Base-by-base conservation (phyloP, 2,113 vertebrate species). In the Daphoenositta chrysoptera region DNA sequence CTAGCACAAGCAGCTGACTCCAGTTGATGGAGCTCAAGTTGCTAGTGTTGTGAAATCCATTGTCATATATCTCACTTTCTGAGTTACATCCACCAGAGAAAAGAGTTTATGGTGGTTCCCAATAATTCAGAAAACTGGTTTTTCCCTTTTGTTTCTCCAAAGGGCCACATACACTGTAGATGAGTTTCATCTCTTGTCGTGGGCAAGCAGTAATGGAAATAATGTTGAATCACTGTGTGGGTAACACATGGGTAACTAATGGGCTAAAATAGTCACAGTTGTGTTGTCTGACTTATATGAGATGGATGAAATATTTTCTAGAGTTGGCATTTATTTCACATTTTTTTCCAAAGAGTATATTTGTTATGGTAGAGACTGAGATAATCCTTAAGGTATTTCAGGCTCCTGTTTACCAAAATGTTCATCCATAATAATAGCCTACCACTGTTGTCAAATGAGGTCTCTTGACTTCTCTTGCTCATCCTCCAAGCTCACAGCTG, bases 181-280 rank as follows among this genome's bases (percentile, higher is more conserved):
- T 57, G 86, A 65, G 17, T 45, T 82, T 89, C 35, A 18, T 30
- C 30, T 66, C 30, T 83, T 87, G 45, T 47, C 4, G 76, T 70
- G 63, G 35, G 11, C 21, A 91, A 91, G 58, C 27, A 15, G 28
- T 44, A 76, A 83, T 50, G 50, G 75, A 72, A 75, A 9, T 83
- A 53, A 31, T 37, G 63, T 81, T 86, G 58, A 54, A 66, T 92
- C 57, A 79, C 56, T 68, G 20, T 82, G 77, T 79, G 79, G 65
- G 37, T 86, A 89, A 58, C 76, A 45, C 19, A 48, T 14, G 14
- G 30, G 56, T 56, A 81, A 60, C 12, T 42, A 37, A 71, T 35
- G 84, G 76, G 44, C 56, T 95, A 91, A 95, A 97, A 95, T 94
- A 75, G 75, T 73, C 94, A 92, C 20, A 82, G 58, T 63, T 96